Percentiles rank a stretch among this genome's conserved stretches.
Evolutionary conservation across 2,888 invertebrate species (phyloP).

Genomic region (Griposia aprilina): DNA sequence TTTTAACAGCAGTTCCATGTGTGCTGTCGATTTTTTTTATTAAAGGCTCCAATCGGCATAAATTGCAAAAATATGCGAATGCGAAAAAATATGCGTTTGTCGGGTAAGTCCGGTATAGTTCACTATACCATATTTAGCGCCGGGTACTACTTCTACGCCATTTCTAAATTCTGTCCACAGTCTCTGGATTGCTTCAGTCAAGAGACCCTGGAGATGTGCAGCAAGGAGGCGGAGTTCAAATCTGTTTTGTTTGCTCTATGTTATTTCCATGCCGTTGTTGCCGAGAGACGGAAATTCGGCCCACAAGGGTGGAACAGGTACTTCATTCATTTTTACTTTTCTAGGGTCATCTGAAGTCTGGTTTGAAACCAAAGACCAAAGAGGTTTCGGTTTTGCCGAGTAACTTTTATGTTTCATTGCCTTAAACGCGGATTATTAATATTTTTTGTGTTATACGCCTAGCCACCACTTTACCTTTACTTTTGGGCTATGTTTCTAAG

Average conservation of each 20-base stretch:
- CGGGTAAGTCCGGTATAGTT: too few relatives aligned
- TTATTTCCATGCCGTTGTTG: slow-evolving; percentile 98
- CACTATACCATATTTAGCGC: background rate
- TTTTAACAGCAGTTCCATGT: too few relatives aligned
- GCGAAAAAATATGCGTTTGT: too few relatives aligned
- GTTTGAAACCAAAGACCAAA: background rate
- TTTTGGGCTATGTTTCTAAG: background rate
- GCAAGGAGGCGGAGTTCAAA: slow-evolving; percentile 98
- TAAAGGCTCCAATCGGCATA: too few relatives aligned
- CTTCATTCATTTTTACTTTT: background rate
- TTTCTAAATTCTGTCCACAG: slow-evolving; percentile 67
- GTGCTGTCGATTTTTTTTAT: too few relatives aligned
- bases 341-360: background rate
- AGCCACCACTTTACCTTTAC: background rate
- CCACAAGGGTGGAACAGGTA: slow-evolving; percentile 97
- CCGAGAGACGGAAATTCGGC: slow-evolving; percentile 97
- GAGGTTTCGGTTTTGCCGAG: too few relatives aligned
- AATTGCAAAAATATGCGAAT: too few relatives aligned
- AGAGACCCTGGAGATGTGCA: slow-evolving; percentile 97
- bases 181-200: slow-evolving; percentile 97
- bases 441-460: background rate
- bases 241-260: slow-evolving; percentile 96
- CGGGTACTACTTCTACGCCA: background rate
- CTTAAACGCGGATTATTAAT: background rate
- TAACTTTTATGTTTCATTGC: background rate